Conservation (phyloP, 2,888 invertebrate genomes). For the Amphipyra berbera region DNA sequence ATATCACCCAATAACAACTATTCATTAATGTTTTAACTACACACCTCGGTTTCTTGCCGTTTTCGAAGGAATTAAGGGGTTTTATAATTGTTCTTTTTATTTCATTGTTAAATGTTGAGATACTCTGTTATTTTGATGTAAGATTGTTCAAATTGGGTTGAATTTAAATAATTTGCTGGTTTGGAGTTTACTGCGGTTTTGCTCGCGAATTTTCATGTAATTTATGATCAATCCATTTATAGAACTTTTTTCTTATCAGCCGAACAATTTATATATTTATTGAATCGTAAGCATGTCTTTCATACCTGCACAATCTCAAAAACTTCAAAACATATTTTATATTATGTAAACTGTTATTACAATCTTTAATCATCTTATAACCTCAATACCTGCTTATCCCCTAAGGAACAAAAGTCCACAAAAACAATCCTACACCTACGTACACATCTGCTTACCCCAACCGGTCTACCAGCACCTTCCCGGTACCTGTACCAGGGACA, state of each 20-base stretch:
- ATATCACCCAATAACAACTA: constrained; percentile 79
- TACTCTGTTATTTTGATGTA: constrained; percentile 42
- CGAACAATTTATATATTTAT: too few species aligned
- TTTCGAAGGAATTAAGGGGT: constrained; percentile 39
- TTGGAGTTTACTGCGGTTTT: constrained; percentile 1
- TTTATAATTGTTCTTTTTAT: constrained; percentile 49
- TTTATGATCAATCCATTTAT: constrained; percentile 5
- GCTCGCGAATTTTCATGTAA: constrained; percentile 14
- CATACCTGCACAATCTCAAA: too few species aligned
- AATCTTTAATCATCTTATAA: too few species aligned
- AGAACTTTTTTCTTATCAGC: too few species aligned
- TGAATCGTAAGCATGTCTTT: too few species aligned
- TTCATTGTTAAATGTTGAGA: constrained; percentile 52
- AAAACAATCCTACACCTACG: constrained; percentile 1
- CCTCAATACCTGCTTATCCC: too few species aligned
- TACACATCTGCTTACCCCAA: constrained; percentile 41
- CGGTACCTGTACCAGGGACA: constrained; percentile 72
- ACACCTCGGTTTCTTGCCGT: constrained; percentile 59
- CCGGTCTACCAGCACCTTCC: constrained; percentile 58
- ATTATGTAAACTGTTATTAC: too few species aligned
- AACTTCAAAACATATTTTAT: too few species aligned
- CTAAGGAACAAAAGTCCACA: neutral
- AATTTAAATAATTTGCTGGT: constrained; percentile 30
- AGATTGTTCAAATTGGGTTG: constrained; percentile 42
- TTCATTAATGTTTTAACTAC: constrained; percentile 78